Percentiles rank a stretch among this genome's conserved stretches.
Conservation (phyloP, 2,113 vertebrate genomes). For the Dipodomys merriami region DNA sequence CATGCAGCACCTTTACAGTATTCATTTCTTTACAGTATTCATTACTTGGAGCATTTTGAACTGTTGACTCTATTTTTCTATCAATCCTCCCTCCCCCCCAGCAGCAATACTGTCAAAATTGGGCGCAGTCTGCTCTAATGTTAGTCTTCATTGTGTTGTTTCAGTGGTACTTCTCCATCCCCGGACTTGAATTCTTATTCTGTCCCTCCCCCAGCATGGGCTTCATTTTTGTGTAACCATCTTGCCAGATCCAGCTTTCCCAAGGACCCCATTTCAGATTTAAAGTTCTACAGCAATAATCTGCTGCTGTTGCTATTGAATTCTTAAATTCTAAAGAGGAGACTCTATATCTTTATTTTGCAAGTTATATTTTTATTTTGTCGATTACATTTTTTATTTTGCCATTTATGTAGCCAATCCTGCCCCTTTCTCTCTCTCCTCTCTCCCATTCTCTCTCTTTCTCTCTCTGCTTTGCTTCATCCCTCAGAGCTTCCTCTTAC, state of each 20-base stretch:
- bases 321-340: neutral
- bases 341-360: neutral
- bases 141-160: rapidly evolving
- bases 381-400: neutral
- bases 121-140: neutral
- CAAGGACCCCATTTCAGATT: neutral
- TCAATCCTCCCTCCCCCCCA: neutral
- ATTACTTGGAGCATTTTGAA: neutral
- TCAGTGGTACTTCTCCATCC: neutral
- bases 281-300: neutral
- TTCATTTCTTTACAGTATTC: neutral
- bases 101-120: neutral
- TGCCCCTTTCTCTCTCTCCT: neutral
- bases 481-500: neutral
- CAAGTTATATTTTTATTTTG: neutral
- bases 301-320: neutral
- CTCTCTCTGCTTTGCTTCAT: neutral
- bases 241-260: neutral
- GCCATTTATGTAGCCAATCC: neutral
- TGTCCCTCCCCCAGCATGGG: neutral
- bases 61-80: neutral
- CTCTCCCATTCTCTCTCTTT: too few species aligned
- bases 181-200: neutral
- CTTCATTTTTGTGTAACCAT: neutral
- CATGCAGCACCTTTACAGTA: neutral